Base-by-base conservation (phyloP, 2,797 vertebrate genomes). In the Rachycentron canadum region DNA sequence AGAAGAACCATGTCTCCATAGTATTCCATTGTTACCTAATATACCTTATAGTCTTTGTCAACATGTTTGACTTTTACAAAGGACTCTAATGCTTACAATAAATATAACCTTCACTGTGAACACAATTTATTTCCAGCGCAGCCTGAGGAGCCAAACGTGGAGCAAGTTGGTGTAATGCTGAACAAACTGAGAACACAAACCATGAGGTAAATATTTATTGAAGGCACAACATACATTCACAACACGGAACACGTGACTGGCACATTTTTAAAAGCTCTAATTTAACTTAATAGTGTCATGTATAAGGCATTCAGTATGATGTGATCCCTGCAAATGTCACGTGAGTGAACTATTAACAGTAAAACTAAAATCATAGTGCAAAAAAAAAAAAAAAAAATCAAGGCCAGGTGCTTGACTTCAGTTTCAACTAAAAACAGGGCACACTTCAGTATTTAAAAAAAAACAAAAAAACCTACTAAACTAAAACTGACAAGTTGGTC, bases 221-320 rank as follows among this genome's bases (percentile, higher is more conserved):
- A 92, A 92, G 92, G 88, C 93, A 93, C 86, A 81, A 86, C 77
- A 87, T 90, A 91, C 86, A 91, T 88, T 91, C 74, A 86, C 52
- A 83, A 90, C 69, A 88, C 58, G 86, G 76, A 83, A 84, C 79
- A 61, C 30, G 70, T 56, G 36, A 89, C 78, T 88, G 82, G 78
- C 82, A 89, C 73, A 73, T 79, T 77, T 72, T 68, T 52, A 78
- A 76, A 50, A 56, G 77, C 73, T 72, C 65, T 25, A 30, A 32
- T 32, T 32, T 73, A 75, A 73, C 58, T 68, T 45, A 25, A 32
- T 38, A 19, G 68, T 57, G 58, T 74, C 12, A 43, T 69, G 41
- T 73, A 63, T 84, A 84, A 88, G 84, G 89, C 87, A 76, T 85
- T 86, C 32, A 83, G 41, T 58, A 76, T 73, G 5, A 58, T 57